Percentiles rank a stretch among this genome's conserved stretches.
phyloP scores from a whole-genome alignment of 2,888 invertebrate species.

The Scotopteryx bipunctaria region DNA sequence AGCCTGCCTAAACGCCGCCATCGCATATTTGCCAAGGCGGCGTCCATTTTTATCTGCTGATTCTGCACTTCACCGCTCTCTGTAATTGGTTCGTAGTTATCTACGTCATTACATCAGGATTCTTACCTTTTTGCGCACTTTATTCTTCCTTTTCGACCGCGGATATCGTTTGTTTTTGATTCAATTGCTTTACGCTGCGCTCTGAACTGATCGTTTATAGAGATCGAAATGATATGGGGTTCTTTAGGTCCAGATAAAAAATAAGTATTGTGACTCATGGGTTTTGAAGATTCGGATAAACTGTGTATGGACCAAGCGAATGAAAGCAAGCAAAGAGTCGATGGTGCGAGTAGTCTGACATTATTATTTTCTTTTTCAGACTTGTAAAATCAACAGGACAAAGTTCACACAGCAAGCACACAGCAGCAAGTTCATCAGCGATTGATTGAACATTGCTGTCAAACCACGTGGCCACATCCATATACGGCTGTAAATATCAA shows the following conservation, averaged over 20 bases:
- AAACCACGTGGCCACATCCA: too few species aligned
- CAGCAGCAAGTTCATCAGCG: too few species aligned
- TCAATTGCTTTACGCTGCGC: constrained; percentile 67
- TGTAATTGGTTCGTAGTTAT: constrained; percentile 81
- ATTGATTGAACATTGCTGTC: too few species aligned
- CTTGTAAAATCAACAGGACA: too few species aligned
- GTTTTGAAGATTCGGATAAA: not conserved
- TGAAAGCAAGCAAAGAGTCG: too few species aligned
- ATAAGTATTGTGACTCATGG: not conserved
- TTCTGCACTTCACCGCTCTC: constrained; percentile 73
- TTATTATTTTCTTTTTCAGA: too few species aligned
- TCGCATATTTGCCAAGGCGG: constrained; percentile 70
- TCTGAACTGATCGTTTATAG: constrained; percentile 19
- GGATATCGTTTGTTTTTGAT: constrained; percentile 78
- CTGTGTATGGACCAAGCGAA: too few species aligned
- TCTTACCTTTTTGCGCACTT: constrained; percentile 69
- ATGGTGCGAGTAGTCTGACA: too few species aligned
- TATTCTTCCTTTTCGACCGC: constrained; percentile 69
- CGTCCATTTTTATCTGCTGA: constrained; percentile 75
- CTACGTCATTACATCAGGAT: constrained; percentile 81
- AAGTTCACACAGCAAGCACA: too few species aligned
- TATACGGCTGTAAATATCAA: too few species aligned
- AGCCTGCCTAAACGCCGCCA: constrained; percentile 39
- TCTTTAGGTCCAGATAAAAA: not conserved
- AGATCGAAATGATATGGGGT: not conserved